phyloP scores from a whole-genome alignment of 1,140 invertebrate species.

The Gryon sp. region DNA sequence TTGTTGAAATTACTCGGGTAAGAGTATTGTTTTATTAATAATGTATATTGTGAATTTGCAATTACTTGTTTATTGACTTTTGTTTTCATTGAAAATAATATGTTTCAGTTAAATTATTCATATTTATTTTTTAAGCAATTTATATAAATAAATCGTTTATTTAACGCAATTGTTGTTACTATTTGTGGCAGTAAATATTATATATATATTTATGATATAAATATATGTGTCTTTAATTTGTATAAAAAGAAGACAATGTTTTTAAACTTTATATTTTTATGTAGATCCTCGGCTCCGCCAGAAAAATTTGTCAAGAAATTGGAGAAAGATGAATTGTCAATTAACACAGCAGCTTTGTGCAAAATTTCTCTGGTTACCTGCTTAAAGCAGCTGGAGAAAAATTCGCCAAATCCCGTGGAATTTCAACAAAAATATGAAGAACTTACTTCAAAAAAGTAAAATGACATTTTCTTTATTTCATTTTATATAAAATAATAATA shows the following conservation, averaged over 20 bases:
- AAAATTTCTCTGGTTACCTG: constrained; percentile 74
- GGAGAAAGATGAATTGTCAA: constrained; percentile 73
- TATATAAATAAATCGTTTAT: too few relatives aligned
- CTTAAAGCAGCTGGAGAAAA: constrained; percentile 75
- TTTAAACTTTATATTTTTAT: not conserved
- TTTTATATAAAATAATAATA: constrained; percentile 13
- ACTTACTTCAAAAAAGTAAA: constrained; percentile 80
- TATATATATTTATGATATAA: too few relatives aligned
- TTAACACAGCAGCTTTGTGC: constrained; percentile 59
- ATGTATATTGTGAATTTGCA: too few relatives aligned
- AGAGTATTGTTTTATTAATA: constrained; percentile 13
- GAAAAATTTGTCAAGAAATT: constrained; percentile 79
- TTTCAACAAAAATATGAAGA: constrained; percentile 81
- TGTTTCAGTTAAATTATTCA: too few relatives aligned
- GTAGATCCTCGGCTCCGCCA: constrained; percentile 76
- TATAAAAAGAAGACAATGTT: too few relatives aligned
- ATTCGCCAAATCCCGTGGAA: constrained; percentile 73
- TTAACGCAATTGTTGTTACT: too few relatives aligned
- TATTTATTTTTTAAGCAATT: too few relatives aligned
- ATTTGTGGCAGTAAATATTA: too few relatives aligned
- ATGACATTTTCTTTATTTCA: not conserved
- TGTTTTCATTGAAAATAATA: too few relatives aligned
- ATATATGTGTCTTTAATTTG: too few relatives aligned
- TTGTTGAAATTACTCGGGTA: constrained; percentile 78
- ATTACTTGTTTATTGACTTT: too few relatives aligned